Conservation (phyloP, 1,140 invertebrate species). For the Steinernema feltiae region DNA sequence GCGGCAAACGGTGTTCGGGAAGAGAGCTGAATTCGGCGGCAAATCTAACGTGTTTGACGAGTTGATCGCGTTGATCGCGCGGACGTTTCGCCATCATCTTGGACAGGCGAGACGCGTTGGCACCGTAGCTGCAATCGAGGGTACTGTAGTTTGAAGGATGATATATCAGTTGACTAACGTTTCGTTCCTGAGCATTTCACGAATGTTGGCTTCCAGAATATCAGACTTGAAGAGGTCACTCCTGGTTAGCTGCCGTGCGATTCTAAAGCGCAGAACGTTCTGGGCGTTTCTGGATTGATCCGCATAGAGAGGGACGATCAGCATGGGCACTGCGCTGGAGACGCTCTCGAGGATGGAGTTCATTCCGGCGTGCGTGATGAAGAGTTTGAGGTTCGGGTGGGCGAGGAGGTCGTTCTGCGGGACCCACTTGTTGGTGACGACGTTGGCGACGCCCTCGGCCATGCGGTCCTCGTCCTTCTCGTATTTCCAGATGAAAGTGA, state of each 20-base stretch:
- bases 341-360: conserved; percentile 60
- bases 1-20: neutral
- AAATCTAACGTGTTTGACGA: neutral
- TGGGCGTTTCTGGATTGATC: conserved; percentile 54
- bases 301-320: conserved; percentile 60
- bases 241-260: neutral
- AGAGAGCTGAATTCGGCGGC: neutral
- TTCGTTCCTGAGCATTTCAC: neutral
- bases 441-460: neutral
- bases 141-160: neutral
- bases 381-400: conserved; percentile 49
- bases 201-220: neutral
- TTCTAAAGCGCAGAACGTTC: conserved; percentile 22
- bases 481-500: conserved; percentile 30
- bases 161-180: neutral
- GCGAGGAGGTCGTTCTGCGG: conserved; percentile 23
- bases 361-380: conserved; percentile 60
- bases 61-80: neutral
- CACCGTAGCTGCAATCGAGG: neutral
- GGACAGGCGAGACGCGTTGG: neutral
- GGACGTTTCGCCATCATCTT: neutral
- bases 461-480: conserved; percentile 17
- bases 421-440: conserved; percentile 11
- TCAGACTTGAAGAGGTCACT: neutral
- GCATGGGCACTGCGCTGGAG: conserved; percentile 60